Percentiles rank a stretch among this genome's conserved stretches.
These are phyloP conservation scores for Drosophila kokeensis DNA, from an alignment of 2,888 invertebrate genomes.

Conservation along the genomic window DNA sequence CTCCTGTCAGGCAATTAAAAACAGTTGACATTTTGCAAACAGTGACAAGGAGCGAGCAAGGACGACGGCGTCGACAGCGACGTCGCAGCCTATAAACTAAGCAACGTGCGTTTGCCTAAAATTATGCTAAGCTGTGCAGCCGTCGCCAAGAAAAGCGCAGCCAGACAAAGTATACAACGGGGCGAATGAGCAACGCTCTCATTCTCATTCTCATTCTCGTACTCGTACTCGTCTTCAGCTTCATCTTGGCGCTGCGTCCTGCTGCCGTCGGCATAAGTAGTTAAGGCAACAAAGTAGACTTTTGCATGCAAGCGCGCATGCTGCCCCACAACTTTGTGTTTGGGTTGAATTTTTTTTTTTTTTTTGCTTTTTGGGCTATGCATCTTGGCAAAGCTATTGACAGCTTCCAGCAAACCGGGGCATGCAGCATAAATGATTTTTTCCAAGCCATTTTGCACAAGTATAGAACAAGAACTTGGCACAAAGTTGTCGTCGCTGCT, in stretches of 20 bases:
- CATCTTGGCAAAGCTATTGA: conserved; percentile 64
- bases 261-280: conserved; percentile 71
- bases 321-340: conserved; percentile 72
- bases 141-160: conserved; percentile 70
- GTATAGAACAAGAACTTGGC: conserved; percentile 51
- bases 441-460: conserved; percentile 74
- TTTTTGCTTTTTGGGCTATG: conserved; percentile 7
- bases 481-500: conserved; percentile 67
- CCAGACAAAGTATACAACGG: conserved; percentile 56
- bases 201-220: conserved; percentile 4
- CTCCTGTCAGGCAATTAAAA: conserved; percentile 75
- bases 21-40: conserved; percentile 79
- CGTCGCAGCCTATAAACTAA: conserved; percentile 77
- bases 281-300: conserved; percentile 77
- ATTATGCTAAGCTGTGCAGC: conserved; percentile 75
- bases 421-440: conserved; percentile 76
- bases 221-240: conserved; percentile 23
- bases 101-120: conserved; percentile 80
- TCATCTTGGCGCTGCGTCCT: conserved; percentile 40
- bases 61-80: conserved; percentile 18
- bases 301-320: conserved; percentile 80
- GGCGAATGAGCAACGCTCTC: conserved; percentile 60
- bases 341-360: conserved; percentile 8
- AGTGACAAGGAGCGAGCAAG: conserved; percentile 40
- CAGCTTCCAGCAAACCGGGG: conserved; percentile 61